Base-by-base conservation (phyloP, 2,113 vertebrate species). In the Leptobrachium ailaonicum region DNA sequence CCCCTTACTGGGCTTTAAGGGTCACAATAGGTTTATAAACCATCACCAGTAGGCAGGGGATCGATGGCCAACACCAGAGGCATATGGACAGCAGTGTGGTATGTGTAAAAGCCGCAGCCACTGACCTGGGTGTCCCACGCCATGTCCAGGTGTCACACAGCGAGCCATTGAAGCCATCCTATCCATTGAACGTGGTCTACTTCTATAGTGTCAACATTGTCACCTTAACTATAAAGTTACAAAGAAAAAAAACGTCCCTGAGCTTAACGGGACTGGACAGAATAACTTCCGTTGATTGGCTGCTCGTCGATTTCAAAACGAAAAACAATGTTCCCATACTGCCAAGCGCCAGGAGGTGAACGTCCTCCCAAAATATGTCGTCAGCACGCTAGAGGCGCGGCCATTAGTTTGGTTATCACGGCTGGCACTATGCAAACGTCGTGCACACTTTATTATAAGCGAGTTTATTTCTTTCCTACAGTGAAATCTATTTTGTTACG, bases 191-290 rank as follows among this genome's bases (percentile, higher is more conserved):
- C 43, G 6, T 44, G 43, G n/a, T 2, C 3, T 69, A 14, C 12
- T 45, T 40, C 75, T 60, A 66, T 41, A n/a, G 42, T 77, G 76
- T 77, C n/a, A 70, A 77, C 20, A 45, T 77, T 77, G 75, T 60
- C 50, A 20, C 20, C 4, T 20, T 53, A 64, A 47, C 74, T 66
- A 76, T 76, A 76, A 76, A 76, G 74, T 44, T 69, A 69, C 9
- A 1, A 63, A 40, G 20, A 45, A 44, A 13, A 43, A 68, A 44
- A 41, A 32, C 2, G 8, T 20, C 40, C 11, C 66, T 11, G 5
- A 5, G 2, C 4, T 4, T 40, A 64, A 40, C 62, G 62, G 62
- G 62, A 64, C 47, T 32, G 32, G 13, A 64, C 6, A 20, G n/a
- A 64, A 9, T 13, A 40, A 20, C 32, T 40, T n/a, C 62, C 6